Evolutionary conservation across 2,888 invertebrate species (phyloP).

Genomic region (Drosophila colorata): DNA sequence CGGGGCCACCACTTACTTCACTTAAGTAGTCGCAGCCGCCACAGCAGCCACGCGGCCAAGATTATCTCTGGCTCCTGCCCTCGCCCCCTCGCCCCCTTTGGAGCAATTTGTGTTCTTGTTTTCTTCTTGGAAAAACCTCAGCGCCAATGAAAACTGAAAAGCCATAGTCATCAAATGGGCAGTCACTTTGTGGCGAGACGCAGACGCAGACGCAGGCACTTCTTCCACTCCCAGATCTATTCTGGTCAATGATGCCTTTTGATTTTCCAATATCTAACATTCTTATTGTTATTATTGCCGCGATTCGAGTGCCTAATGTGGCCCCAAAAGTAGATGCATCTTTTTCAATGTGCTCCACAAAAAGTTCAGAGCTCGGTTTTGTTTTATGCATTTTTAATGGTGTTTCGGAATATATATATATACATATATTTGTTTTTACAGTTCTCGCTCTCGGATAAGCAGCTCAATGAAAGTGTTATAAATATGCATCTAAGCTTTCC

Average conservation of each 20-base stretch:
- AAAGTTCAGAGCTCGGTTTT: conserved; percentile 20
- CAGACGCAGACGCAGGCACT: neutral
- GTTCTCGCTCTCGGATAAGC: conserved; percentile 38
- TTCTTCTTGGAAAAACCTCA: conserved; percentile 27
- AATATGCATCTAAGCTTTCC: conserved; percentile 64
- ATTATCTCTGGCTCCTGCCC: conserved; percentile 8
- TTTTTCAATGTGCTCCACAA: conserved; percentile 1
- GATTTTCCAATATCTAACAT: conserved; percentile 29
- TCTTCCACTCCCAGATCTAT: conserved; percentile 10
- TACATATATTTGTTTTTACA: conserved; percentile 39
- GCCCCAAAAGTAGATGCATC: conserved; percentile 18
- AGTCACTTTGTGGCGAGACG: conserved; percentile 23
- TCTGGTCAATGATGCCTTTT: conserved; percentile 11
- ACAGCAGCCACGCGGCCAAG: conserved; percentile 23
- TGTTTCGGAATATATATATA: conserved; percentile 11
- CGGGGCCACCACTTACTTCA: conserved; percentile 58
- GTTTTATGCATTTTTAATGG: conserved; percentile 61
- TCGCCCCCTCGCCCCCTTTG: fast-evolving
- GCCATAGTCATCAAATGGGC: conserved; percentile 19
- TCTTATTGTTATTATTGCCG: conserved; percentile 54
- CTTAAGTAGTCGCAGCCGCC: conserved; percentile 39
- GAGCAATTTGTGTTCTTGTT: conserved; percentile 6
- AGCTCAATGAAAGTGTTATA: conserved; percentile 67
- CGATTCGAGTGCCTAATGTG: conserved; percentile 41
- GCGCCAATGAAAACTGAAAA: conserved; percentile 6